Percentiles rank a stretch among this genome's conserved stretches.
Evolutionary conservation across 2,113 vertebrate species (phyloP).

Genomic region (Antechinus stuartii): DNA sequence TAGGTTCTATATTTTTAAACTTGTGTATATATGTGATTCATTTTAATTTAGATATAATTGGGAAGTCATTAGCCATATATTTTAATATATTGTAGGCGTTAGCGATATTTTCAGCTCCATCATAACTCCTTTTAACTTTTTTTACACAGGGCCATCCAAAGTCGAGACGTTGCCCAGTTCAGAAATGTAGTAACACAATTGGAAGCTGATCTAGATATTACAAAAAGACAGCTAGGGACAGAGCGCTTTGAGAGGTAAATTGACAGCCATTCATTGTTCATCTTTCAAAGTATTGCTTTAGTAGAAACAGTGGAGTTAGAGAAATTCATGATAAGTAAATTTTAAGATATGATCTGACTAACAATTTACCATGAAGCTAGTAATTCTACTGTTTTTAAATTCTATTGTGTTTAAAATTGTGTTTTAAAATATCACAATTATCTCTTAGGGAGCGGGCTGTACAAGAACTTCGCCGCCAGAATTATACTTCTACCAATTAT

Average conservation of each 20-base stretch:
- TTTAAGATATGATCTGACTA: conserved; percentile 31
- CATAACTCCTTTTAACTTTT: conserved; percentile 40
- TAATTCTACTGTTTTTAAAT: conserved; percentile 21
- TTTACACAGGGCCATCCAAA: conserved; percentile 80
- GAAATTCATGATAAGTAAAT: conserved; percentile 44
- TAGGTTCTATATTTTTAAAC: conserved; percentile 8
- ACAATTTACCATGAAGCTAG: conserved; percentile 11
- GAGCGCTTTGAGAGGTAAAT: conserved; percentile 88
- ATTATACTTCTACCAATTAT: conserved; percentile 63
- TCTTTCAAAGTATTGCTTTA: conserved; percentile 47
- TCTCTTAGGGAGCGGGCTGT: conserved; percentile 82
- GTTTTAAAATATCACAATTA: conserved; percentile 38
- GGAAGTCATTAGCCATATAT: conserved; percentile 49
- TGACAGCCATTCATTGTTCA: conserved; percentile 35
- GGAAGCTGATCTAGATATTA: conserved; percentile 86
- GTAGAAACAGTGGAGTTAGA: conserved; percentile 37
- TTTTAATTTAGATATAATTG: background rate
- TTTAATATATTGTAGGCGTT: conserved; percentile 49
- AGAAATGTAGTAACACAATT: conserved; percentile 84
- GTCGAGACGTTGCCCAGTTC: conserved; percentile 85
- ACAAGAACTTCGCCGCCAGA: conserved; percentile 82
- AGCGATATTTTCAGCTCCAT: conserved; percentile 43
- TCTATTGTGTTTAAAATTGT: background rate
- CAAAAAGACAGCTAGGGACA: conserved; percentile 86
- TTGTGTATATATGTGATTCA: background rate